Conservation (phyloP, 1,140 invertebrate genomes). For the Lethocerus indicus region DNA sequence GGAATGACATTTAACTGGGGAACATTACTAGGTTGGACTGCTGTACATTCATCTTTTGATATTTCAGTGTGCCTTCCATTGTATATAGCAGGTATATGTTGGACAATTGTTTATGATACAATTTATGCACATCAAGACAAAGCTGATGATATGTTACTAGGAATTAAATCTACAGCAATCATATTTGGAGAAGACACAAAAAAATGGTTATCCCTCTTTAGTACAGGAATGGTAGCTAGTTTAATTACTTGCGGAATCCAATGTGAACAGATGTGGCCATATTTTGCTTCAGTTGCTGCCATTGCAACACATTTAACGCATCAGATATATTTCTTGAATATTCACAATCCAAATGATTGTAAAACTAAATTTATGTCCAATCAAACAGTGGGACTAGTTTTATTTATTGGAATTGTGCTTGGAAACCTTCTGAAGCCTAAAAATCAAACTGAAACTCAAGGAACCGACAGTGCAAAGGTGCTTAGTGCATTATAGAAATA, state of each 20-base stretch:
- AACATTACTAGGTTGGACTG: constrained; percentile 80
- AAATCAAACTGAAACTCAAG: constrained; percentile 9
- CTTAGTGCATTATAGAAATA: too few relatives aligned
- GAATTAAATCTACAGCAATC: constrained; percentile 88
- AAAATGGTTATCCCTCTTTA: constrained; percentile 59
- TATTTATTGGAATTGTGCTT: constrained; percentile 69
- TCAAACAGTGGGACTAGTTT: constrained; percentile 65
- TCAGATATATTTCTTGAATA: constrained; percentile 72
- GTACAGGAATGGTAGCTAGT: constrained; percentile 44
- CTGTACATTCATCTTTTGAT: constrained; percentile 51
- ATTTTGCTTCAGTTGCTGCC: constrained; percentile 52
- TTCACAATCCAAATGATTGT: constrained; percentile 72
- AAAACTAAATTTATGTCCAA: constrained; percentile 82
- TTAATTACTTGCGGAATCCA: constrained; percentile 43
- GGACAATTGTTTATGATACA: constrained; percentile 96
- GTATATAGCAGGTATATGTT: constrained; percentile 74
- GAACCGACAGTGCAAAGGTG: too few relatives aligned
- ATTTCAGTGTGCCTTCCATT: constrained; percentile 64
- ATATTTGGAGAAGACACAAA: constrained; percentile 76
- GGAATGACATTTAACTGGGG: constrained; percentile 98
- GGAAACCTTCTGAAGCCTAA: constrained; percentile 36
- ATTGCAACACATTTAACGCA: constrained; percentile 50
- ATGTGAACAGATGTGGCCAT: constrained; percentile 66
- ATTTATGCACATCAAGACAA: constrained; percentile 98
- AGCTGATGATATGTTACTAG: constrained; percentile 68